Conservation (phyloP, 2,888 invertebrate species). For the Nesidiocoris tenuis region DNA sequence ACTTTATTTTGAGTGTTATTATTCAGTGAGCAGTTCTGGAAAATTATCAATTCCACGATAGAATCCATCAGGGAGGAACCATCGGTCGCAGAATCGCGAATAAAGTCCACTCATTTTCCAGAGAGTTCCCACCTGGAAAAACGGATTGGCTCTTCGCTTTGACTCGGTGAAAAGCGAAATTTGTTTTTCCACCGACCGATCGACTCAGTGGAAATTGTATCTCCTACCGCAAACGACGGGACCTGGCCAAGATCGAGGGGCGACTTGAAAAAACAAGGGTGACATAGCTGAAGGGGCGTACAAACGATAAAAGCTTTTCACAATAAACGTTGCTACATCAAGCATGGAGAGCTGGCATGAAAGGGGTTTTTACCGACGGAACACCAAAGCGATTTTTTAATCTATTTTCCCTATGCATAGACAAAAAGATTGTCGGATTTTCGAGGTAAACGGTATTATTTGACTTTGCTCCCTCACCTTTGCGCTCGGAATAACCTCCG, state of each 20-base stretch:
- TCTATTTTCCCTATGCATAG: background rate
- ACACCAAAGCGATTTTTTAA: background rate
- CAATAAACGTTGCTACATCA: background rate
- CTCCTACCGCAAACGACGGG: background rate
- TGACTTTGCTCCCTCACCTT: background rate
- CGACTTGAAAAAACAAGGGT: background rate
- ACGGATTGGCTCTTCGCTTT: too few relatives aligned
- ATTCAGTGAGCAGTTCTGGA: too few relatives aligned
- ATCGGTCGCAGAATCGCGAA: too few relatives aligned
- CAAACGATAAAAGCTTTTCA: background rate
- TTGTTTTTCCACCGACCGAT: too few relatives aligned
- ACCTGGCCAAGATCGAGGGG: background rate
- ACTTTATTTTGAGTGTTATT: too few relatives aligned
- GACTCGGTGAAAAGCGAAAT: too few relatives aligned
- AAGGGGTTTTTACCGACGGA: background rate
- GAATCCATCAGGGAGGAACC: too few relatives aligned
- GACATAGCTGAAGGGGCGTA: background rate
- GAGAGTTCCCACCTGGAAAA: too few relatives aligned
- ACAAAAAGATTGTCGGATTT: background rate
- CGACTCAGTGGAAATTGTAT: background rate
- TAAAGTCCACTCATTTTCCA: too few relatives aligned
- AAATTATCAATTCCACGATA: too few relatives aligned
- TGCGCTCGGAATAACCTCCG: too few relatives aligned
- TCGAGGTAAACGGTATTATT: background rate
- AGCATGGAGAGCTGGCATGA: background rate